Conservation (phyloP, 37 sponge, comb jelly and placozoan species). For the Aplysina aerophoba region DNA sequence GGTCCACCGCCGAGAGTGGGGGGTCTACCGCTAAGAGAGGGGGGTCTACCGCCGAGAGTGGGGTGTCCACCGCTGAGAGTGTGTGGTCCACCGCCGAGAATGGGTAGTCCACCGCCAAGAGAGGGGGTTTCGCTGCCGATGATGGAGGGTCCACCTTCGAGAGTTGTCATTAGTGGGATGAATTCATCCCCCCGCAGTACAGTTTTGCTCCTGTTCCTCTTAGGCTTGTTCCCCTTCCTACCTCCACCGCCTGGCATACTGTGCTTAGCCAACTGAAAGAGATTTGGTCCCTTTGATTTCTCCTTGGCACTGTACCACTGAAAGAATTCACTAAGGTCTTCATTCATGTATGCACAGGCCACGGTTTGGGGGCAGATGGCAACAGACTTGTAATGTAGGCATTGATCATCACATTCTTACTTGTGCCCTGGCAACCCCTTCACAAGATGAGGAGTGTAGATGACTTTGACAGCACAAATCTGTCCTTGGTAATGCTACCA, state of each 20-base stretch:
- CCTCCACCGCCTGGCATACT: conserved; percentile 43
- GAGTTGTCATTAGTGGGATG: conserved; percentile 33
- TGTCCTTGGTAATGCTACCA: conserved; percentile 34
- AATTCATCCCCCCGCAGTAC: too few species aligned
- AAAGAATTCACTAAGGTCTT: conserved; percentile 18
- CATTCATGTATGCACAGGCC: conserved; percentile 32
- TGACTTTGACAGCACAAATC: conserved; percentile 33
- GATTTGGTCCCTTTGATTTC: conserved; percentile 11
- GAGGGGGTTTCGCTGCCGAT: too few species aligned
- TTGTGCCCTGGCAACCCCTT: not conserved
- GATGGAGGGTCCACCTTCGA: too few species aligned
- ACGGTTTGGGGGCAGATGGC: conserved; percentile 42
- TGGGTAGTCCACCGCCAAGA: too few species aligned
- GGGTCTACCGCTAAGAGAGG: too few species aligned
- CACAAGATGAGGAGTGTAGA: conserved; percentile 11
- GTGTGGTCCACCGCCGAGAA: too few species aligned
- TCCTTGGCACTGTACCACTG: conserved; percentile 14
- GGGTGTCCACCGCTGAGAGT: too few species aligned
- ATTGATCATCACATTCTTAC: conserved; percentile 39
- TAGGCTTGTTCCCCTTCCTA: conserved; percentile 35
- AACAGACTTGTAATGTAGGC: conserved; percentile 28
- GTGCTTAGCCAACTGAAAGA: conserved; percentile 18
- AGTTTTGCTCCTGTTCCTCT: conserved; percentile 20
- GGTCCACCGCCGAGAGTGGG: too few species aligned
- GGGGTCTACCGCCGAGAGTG: too few species aligned